Conservation (phyloP, 2,113 vertebrate genomes). For the Atherinomorus stipes region DNA sequence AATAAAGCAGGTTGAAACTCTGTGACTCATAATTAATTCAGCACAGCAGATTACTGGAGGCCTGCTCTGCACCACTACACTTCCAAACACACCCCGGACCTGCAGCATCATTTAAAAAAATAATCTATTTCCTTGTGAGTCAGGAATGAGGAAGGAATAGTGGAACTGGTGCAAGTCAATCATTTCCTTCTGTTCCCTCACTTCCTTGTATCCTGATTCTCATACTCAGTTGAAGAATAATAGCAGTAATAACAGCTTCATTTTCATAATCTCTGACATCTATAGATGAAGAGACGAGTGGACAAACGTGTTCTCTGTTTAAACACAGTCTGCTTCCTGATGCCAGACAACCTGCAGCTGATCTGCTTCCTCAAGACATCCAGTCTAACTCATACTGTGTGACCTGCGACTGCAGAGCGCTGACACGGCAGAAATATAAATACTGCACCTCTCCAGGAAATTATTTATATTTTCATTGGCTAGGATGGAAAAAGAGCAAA, state of each 20-base stretch:
- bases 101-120: neutral
- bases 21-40: constrained; percentile 56
- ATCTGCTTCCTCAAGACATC: constrained; percentile 5
- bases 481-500: neutral
- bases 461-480: neutral
- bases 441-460: neutral
- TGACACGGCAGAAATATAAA: neutral
- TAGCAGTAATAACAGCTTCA: neutral
- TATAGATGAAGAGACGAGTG: neutral
- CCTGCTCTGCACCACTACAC: constrained; percentile 19
- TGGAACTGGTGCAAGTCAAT: constrained; percentile 1
- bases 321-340: constrained; percentile 29
- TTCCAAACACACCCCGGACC: neutral
- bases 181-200: constrained; percentile 31
- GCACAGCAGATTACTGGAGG: constrained; percentile 30
- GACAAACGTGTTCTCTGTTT: constrained; percentile 38
- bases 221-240: neutral
- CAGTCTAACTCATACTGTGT: constrained; percentile 1
- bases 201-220: constrained; percentile 49
- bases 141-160: constrained; percentile 33
- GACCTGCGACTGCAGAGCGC: neutral
- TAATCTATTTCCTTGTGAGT: constrained; percentile 33
- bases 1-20: constrained; percentile 28
- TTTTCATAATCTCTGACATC: neutral
- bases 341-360: neutral